Evolutionary conservation across 1,140 invertebrate genomes (phyloP), one percentile per base, ranked within the genome.

Genomic region (Wasmannia auropunctata): DNA sequence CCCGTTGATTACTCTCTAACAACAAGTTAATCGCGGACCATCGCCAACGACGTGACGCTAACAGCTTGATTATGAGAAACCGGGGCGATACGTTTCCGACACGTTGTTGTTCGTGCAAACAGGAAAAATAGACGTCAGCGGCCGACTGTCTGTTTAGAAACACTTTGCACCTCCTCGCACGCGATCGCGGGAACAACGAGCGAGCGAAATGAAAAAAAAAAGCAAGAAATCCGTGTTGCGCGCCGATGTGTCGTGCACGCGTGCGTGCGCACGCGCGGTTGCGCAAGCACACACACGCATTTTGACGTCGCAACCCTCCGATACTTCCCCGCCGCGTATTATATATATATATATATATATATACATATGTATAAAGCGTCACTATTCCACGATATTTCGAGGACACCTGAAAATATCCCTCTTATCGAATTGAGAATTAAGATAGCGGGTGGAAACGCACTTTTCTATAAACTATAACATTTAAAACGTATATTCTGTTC

Each of bases 251-350:
- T 54, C 25, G 8, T 37, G 37, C 7, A 8, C 14, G 7, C 19
- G 51, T 49, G 60, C 72, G 25, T 46, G 60, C 46, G 60, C 43
- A 16, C 54, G 60, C 43, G n/a, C 54, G 28, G 43, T 88, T 88
- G 62, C 70, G 67, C 81, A 87, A 88, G 69, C 54, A 60, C 46
- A 63, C 60, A 67, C 46, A 46, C n/a, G n/a, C n/a, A n/a, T n/a
- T 85, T 87, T 88, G 85, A 56, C 80, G 77, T 84, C 77, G 87
- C 31, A 85, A 14, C 49, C 43, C n/a, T n/a, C n/a, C 25, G 37
- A 19, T 37, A 28, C 31, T 28, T 8, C 22, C 16, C 10, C 46
- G 49, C 74, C n/a, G n/a, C n/a, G n/a, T n/a, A n/a, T n/a, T n/a
- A n/a, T n/a, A n/a, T n/a, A n/a, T n/a, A n/a, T n/a, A n/a, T n/a